Percentiles rank a stretch among this genome's conserved stretches.
These are phyloP conservation scores for Eristalis pertinax DNA, from an alignment of 2,888 invertebrate genomes.

Conservation along the genomic window DNA sequence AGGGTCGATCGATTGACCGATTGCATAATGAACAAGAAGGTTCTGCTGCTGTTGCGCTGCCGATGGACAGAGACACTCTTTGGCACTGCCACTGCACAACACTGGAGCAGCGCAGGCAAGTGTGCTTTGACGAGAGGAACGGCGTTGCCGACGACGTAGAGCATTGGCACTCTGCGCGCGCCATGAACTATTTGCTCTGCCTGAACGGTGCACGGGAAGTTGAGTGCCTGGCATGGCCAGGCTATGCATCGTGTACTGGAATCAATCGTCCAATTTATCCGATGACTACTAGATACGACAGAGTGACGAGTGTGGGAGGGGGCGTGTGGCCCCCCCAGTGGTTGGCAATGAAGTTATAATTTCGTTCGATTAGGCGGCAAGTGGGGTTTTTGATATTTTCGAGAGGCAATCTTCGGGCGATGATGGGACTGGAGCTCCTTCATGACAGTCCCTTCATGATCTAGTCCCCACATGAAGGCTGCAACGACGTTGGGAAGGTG, in stretches of 20 bases:
- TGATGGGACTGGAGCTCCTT: too few species aligned
- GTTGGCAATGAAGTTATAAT: conserved; percentile 27
- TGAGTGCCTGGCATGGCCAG: conserved; percentile 27
- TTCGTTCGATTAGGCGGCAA: conserved; percentile 27
- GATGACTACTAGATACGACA: conserved; percentile 2
- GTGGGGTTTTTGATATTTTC: conserved; percentile 30
- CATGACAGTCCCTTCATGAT: too few species aligned
- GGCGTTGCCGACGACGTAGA: not conserved
- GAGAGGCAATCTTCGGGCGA: conserved; percentile 3
- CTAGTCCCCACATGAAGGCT: too few species aligned
- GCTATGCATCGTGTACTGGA: conserved; percentile 24
- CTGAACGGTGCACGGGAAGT: conserved; percentile 32
- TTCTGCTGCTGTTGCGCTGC: not conserved
- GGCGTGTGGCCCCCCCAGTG: not conserved
- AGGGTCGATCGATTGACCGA: conserved; percentile 45
- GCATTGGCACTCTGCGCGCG: conserved; percentile 5
- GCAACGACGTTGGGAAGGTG: too few species aligned
- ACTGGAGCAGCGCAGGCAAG: conserved; percentile 43
- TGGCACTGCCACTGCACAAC: conserved; percentile 10
- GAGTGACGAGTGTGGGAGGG: not conserved
- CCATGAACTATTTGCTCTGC: conserved; percentile 28
- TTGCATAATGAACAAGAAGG: conserved; percentile 28
- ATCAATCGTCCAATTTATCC: conserved; percentile 51
- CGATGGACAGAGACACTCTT: not conserved
- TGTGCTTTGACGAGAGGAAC: conserved; percentile 35